phyloP scores from a whole-genome alignment of 1,140 invertebrate genomes.

The Harlomillsia oculata region DNA sequence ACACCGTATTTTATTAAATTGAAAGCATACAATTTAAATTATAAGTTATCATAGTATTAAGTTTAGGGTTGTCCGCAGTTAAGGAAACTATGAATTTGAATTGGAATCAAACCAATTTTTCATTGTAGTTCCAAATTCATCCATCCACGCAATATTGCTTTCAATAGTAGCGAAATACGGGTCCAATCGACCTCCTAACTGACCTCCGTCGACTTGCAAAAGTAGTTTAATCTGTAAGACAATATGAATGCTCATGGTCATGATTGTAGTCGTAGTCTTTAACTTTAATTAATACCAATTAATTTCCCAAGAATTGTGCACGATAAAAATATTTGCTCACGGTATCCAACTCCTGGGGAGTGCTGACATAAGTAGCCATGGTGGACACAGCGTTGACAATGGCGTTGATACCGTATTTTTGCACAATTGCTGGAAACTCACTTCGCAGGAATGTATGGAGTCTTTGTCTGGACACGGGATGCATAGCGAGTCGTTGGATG shows the following conservation, averaged over 20 bases:
- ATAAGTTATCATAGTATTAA: too few species aligned
- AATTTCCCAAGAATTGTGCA: background rate
- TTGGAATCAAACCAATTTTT: background rate
- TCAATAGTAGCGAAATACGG: background rate
- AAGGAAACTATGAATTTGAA: too few species aligned
- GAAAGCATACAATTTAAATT: too few species aligned
- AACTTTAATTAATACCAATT: too few species aligned
- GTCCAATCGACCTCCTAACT: background rate
- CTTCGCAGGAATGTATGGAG: background rate
- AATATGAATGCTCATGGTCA: too few species aligned
- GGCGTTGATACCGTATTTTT: background rate
- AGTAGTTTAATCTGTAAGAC: background rate
- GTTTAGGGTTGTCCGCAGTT: too few species aligned
- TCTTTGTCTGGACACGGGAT: background rate
- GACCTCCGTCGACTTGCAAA: background rate
- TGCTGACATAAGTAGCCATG: background rate
- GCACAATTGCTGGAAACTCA: background rate
- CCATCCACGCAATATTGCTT: constrained; percentile 16
- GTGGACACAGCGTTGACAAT: background rate
- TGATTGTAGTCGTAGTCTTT: too few species aligned
- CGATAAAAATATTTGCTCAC: background rate
- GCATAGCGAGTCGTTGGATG: background rate
- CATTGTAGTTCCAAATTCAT: background rate
- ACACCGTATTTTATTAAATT: too few species aligned
- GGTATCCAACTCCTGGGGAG: background rate